Base-by-base conservation (phyloP, 2,113 vertebrate genomes). In the Benitochromis conjunctus region DNA sequence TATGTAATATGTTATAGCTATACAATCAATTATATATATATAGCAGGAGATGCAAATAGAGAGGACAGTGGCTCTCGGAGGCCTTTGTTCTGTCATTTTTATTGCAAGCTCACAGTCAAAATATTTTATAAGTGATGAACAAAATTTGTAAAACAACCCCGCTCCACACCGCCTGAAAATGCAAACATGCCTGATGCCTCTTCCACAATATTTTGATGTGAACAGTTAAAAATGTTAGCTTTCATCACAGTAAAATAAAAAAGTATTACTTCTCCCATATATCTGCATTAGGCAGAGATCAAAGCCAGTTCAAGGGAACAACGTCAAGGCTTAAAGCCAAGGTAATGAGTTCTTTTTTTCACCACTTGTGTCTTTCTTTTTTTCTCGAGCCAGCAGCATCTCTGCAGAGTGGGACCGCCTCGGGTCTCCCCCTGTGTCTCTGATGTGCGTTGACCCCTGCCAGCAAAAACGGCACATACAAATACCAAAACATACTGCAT, bases 181-280 rank as follows among this genome's bases (percentile, higher is more conserved):
- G 41, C 81, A 86, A 90, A 91, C 66, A 84, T 31, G 34, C 55
- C 57, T 5, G 46, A 81, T 85, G 77, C 55, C 77, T 82, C 84
- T 57, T 71, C 38, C 64, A 64, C 7, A 5, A 84, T 88, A 78
- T 86, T 92, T 91, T 91, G 92, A 92, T 71, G 53, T 81, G 87
- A 90, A 84, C 78, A 41, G 88, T 91, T 91, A 92, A 94, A 92
- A 93, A 64, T 82, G 86, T 92, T 88, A 85, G 90, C 88, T 89
- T 92, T 93, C 91, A 94, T 91, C 85, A 57, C 53, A 71, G 87
- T 92, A 64, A 92, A 62, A 55, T 7, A 34, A 34, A 60, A 12
- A 93, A 89, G 84, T 64, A 80, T 88, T 58, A 3, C 21, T 66
- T 89, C 84, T 87, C 46, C 79, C 86, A 83, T 90, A 90, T 77